Evolutionary conservation across 2,888 invertebrate genomes (phyloP).

Genomic region (Gastracanthus pulcherrimus): DNA sequence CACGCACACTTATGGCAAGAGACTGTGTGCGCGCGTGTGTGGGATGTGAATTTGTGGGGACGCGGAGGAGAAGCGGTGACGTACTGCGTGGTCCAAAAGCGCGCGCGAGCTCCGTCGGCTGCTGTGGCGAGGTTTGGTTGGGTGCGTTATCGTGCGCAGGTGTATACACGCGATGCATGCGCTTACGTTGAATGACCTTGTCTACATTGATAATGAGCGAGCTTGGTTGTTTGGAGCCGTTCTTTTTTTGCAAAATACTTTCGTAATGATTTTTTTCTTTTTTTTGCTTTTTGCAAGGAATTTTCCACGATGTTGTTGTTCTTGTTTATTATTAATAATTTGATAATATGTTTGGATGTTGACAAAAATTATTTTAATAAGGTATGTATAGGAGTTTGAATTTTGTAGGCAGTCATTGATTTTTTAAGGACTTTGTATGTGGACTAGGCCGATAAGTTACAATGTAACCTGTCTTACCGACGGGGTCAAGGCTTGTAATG

Average conservation of each 20-base stretch:
- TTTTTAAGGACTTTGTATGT: background rate
- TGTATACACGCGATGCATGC: slow-evolving; percentile 37
- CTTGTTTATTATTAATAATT: too few relatives aligned
- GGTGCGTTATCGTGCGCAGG: slow-evolving; percentile 25
- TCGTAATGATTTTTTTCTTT: background rate
- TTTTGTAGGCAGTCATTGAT: too few relatives aligned
- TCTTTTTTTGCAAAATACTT: background rate
- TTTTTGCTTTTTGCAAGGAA: background rate
- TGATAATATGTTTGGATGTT: too few relatives aligned
- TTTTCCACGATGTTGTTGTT: too few relatives aligned
- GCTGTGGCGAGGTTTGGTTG: slow-evolving; percentile 43
- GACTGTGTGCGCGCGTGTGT: background rate
- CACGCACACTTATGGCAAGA: background rate
- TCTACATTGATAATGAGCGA: slow-evolving; percentile 20
- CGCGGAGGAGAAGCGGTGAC: background rate
- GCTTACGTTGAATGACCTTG: slow-evolving; percentile 26
- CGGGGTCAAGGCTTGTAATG: background rate
- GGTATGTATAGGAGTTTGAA: too few relatives aligned
- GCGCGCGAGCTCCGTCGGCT: slow-evolving; percentile 36
- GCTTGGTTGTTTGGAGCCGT: background rate
- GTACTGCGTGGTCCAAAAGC: slow-evolving; percentile 30
- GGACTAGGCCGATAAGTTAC: background rate
- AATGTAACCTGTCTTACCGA: background rate
- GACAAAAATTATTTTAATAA: too few relatives aligned
- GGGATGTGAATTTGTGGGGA: background rate